Conservation (phyloP, 1,140 invertebrate species). For the Drosophila pseudoobscura region DNA sequence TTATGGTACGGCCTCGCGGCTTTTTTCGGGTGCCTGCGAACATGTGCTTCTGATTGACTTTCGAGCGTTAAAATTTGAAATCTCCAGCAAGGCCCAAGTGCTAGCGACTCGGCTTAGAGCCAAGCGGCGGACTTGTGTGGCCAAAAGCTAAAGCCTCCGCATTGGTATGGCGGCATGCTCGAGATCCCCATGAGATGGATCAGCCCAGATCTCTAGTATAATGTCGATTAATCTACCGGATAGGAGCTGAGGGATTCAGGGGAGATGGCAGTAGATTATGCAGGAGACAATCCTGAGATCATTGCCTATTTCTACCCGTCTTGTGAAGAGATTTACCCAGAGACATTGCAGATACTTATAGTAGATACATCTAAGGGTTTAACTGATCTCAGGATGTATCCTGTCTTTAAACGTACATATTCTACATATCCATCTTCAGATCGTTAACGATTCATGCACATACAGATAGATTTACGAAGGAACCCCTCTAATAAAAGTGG, state of each 20-base stretch:
- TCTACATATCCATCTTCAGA: too few relatives aligned
- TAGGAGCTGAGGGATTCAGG: not conserved
- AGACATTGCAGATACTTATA: too few relatives aligned
- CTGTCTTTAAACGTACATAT: too few relatives aligned
- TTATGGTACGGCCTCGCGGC: constrained; percentile 50
- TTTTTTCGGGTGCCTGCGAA: constrained; percentile 36
- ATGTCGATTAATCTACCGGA: not conserved
- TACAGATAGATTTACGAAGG: too few relatives aligned
- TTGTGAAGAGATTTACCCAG: too few relatives aligned
- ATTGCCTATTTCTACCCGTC: too few relatives aligned
- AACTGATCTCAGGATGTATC: too few relatives aligned
- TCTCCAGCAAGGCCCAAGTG: not conserved
- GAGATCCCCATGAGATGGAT: not conserved
- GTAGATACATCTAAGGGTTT: too few relatives aligned
- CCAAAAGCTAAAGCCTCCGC: constrained; percentile 10
- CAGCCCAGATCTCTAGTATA: not conserved
- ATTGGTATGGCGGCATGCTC: constrained; percentile 11
- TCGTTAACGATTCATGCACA: too few relatives aligned
- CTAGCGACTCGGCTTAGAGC: constrained; percentile 17
- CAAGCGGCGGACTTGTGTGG: constrained; percentile 40
- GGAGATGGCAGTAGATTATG: not conserved
- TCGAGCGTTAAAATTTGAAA: constrained; percentile 65
- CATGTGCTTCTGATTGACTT: constrained; percentile 52
- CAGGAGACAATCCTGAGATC: too few relatives aligned
- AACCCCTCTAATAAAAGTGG: too few relatives aligned